Base-by-base conservation (phyloP, 2,113 vertebrate genomes). In the Sinocyclocheilus anshuiensis region DNA sequence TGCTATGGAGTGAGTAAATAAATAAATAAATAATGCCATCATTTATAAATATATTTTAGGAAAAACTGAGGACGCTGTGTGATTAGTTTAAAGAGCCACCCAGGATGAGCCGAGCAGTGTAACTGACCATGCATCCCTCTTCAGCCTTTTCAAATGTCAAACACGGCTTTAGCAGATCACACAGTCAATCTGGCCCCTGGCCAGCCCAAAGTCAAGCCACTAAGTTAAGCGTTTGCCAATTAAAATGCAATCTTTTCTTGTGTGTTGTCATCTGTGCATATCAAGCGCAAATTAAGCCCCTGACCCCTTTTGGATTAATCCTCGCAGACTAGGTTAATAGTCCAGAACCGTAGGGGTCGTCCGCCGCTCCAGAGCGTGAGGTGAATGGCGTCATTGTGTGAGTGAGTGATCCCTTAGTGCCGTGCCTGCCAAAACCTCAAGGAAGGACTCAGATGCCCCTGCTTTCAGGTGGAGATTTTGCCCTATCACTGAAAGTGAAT, bases 171-270 rank as follows among this genome's bases (percentile, higher is more conserved):
- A 83, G 57, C 86, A 86, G 86, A 90, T 87, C 88, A 86, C 72
- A 77, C 65, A 83, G 83, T 77, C 36, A 85, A 65, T 72, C 83
- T 88, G 86, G 86, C 84, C 74, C 26, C 4, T 81, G 69, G 86
- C 89, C 89, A 89, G 65, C 59, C 85, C 74, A 85, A 88, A 87
- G 84, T 86, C 87, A 88, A 85, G 82, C 84, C 75, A 15, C 87
- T 87, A 88, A 86, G 80, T 90, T 90, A 88, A 90, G 89, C 67
- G 53, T 83, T 89, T 33, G 65, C 85, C 90, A 92, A 92, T 92
- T 90, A 90, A 88, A 90, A 88, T 86, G 78, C 77, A 78, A 91
- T 90, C 48, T 87, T 84, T 69, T 86, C 75, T 78, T 77, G 71
- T 24, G 57, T 81, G 76, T 83, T 84, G 86, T 86, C 87, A 48